Percentiles rank a stretch among this genome's conserved stretches.
Conservation (phyloP, 1,140 invertebrate species). For the Dufourea novaeangliae region DNA sequence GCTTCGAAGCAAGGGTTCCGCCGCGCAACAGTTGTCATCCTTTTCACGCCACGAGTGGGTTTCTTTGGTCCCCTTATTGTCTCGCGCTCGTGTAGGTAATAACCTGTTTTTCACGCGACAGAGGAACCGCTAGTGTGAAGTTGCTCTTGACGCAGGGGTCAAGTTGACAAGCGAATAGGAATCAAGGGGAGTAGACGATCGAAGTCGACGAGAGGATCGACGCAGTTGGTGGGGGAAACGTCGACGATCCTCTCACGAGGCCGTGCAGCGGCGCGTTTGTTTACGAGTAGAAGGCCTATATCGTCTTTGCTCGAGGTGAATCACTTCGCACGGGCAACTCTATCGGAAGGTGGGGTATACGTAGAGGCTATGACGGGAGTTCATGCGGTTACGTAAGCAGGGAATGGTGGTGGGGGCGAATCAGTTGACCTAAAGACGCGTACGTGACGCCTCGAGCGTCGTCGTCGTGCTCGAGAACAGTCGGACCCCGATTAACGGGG, state of each 20-base stretch:
- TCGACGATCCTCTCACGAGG: slow-evolving; percentile 1
- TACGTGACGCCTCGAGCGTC: slow-evolving; percentile 19
- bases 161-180: no score
- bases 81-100: no score
- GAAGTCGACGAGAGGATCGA: no score
- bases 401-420: neutral
- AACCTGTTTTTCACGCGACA: no score
- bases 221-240: no score
- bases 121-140: no score
- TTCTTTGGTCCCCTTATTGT: no score
- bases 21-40: no score
- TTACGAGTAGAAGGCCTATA: slow-evolving; percentile 14
- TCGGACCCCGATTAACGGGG: neutral
- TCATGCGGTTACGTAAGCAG: slow-evolving; percentile 30
- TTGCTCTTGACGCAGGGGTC: no score
- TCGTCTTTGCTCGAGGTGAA: slow-evolving; percentile 1
- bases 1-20: no score
- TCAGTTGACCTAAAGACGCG: neutral
- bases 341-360: neutral
- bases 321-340: slow-evolving; percentile 1
- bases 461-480: neutral
- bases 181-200: no score
- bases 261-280: slow-evolving; percentile 2
- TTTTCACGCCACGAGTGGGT: no score
- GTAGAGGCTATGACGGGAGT: neutral